phyloP scores from a whole-genome alignment of 1,140 invertebrate species.

The Trichonephila inaurata region DNA sequence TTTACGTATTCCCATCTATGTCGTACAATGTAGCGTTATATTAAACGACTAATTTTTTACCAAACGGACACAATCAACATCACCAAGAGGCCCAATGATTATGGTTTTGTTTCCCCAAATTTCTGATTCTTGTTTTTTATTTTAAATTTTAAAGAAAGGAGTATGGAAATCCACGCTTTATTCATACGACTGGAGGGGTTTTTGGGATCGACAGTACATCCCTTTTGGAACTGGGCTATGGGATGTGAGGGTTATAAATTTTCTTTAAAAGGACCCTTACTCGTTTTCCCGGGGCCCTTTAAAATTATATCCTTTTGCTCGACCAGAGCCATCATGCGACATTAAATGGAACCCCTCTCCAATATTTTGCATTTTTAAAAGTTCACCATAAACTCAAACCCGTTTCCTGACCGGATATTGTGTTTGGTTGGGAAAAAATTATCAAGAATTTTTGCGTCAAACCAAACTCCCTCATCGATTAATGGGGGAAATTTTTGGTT shows the following conservation, averaged over 20 bases:
- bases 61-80: background rate
- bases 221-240: too few species aligned
- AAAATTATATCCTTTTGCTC: background rate
- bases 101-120: background rate
- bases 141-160: background rate
- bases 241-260: background rate
- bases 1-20: background rate
- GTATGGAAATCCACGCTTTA: background rate
- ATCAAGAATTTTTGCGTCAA: background rate
- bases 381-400: too few species aligned
- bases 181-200: conserved; percentile 25
- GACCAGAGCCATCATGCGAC: background rate
- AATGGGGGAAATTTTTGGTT: background rate
- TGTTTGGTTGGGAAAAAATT: conserved; percentile 15
- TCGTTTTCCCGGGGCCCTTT: background rate
- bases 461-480: background rate
- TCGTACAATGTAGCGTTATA: background rate
- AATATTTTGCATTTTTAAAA: background rate
- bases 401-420: background rate
- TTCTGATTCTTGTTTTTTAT: background rate
- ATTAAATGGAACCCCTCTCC: background rate
- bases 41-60: background rate
- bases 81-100: background rate
- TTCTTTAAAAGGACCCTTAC: background rate
- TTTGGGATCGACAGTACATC: background rate